Conservation (phyloP, 2,797 vertebrate species). For the Luscinia megarhynchos region DNA sequence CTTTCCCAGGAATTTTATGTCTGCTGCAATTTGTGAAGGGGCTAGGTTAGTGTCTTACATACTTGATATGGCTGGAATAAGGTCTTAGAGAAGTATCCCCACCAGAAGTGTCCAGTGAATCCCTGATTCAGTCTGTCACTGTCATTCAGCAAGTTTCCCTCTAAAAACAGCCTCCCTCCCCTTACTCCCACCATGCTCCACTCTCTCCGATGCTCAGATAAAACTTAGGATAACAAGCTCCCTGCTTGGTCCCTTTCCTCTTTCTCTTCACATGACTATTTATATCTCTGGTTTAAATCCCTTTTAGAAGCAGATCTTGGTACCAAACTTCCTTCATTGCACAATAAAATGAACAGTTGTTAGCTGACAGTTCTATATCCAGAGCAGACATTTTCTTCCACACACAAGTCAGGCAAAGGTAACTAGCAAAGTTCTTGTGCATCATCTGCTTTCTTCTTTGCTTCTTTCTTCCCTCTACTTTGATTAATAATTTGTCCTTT, state of each 20-base stretch:
- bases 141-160: not conserved
- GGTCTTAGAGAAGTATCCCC: not conserved
- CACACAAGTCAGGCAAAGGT: not conserved
- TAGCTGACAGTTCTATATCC: not conserved
- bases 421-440: not conserved
- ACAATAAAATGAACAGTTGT: not conserved
- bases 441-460: not conserved
- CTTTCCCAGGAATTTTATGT: not conserved
- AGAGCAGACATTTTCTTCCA: not conserved
- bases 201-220: not conserved
- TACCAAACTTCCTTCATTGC: not conserved
- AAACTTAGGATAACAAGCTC: not conserved
- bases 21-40: not conserved
- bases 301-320: not conserved
- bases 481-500: constrained; percentile 37
- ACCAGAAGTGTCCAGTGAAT: not conserved
- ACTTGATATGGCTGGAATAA: not conserved
- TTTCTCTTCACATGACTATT: not conserved
- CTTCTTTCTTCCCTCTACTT: not conserved
- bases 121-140: not conserved
- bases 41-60: not conserved
- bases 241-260: not conserved
- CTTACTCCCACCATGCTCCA: not conserved
- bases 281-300: not conserved
- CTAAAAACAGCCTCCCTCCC: not conserved